These are phyloP conservation scores for Coturnix japonica DNA, from an alignment of 2,113 vertebrate genomes.

Conservation along the genomic window DNA sequence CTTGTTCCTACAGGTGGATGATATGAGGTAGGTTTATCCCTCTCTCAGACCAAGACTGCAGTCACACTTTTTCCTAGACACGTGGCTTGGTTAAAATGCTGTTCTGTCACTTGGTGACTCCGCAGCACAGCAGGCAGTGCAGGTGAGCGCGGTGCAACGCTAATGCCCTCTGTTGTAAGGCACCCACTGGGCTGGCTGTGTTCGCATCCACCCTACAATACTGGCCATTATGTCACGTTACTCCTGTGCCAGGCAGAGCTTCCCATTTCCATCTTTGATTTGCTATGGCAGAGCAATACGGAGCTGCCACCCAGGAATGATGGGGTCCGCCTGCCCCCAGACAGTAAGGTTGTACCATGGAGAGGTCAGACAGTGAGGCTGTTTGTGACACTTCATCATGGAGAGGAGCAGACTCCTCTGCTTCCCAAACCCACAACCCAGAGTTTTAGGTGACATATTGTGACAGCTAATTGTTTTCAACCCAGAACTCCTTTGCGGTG, in stretches of 20 bases:
- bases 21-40: conserved; percentile 80
- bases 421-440: conserved; percentile 45
- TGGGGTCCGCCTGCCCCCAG: conserved; percentile 14
- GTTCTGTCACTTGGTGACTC: conserved; percentile 55
- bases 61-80: neutral
- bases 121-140: neutral
- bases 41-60: conserved; percentile 70
- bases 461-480: neutral
- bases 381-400: conserved; percentile 34
- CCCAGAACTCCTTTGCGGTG: conserved; percentile 47
- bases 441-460: neutral
- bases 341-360: conserved; percentile 15
- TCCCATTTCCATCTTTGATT: neutral
- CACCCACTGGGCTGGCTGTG: conserved; percentile 66
- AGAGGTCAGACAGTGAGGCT: conserved; percentile 9
- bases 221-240: conserved; percentile 27
- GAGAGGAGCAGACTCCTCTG: conserved; percentile 36
- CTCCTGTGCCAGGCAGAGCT: neutral
- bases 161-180: conserved; percentile 77
- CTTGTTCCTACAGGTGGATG: conserved; percentile 69
- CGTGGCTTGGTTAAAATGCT: neutral
- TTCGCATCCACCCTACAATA: conserved; percentile 58
- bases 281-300: neutral
- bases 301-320: neutral
- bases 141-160: neutral